phyloP scores from a whole-genome alignment of 2,888 invertebrate species.

The Oscheius onirici region DNA sequence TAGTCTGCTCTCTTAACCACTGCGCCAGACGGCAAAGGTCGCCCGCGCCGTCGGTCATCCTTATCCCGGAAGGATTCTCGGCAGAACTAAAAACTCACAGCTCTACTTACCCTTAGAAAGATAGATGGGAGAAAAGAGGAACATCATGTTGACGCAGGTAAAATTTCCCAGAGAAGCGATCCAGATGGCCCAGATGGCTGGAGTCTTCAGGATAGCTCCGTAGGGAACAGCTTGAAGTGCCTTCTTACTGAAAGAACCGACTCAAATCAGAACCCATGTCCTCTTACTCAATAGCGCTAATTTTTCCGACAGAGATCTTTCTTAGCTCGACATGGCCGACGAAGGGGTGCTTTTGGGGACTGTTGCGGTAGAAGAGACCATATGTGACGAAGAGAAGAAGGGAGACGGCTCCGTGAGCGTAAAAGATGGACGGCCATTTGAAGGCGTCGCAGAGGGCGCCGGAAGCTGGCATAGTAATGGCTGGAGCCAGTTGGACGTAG shows the following conservation, averaged over 20 bases:
- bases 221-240: constrained; percentile 65
- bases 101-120: constrained; percentile 45
- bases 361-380: constrained; percentile 67
- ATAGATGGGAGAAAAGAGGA: constrained; percentile 67
- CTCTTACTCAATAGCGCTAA: constrained; percentile 51
- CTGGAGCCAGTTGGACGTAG: constrained; percentile 67
- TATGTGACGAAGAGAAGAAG: constrained; percentile 62
- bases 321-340: constrained; percentile 67
- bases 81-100: neutral
- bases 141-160: constrained; percentile 69
- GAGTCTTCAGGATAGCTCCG: constrained; percentile 57
- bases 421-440: constrained; percentile 68
- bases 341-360: constrained; percentile 66
- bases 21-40: too few species aligned
- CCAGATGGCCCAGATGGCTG: constrained; percentile 70
- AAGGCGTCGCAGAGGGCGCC: constrained; percentile 54
- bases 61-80: too few species aligned
- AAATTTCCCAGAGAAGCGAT: constrained; percentile 69
- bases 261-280: neutral
- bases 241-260: constrained; percentile 54
- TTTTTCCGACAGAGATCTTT: constrained; percentile 69
- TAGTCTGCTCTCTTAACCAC: too few species aligned
- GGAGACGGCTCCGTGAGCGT: constrained; percentile 65
- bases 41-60: too few species aligned
- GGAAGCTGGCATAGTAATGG: constrained; percentile 65